Base-by-base conservation (phyloP, 2,113 vertebrate species). In the Megaceryle torquata region DNA sequence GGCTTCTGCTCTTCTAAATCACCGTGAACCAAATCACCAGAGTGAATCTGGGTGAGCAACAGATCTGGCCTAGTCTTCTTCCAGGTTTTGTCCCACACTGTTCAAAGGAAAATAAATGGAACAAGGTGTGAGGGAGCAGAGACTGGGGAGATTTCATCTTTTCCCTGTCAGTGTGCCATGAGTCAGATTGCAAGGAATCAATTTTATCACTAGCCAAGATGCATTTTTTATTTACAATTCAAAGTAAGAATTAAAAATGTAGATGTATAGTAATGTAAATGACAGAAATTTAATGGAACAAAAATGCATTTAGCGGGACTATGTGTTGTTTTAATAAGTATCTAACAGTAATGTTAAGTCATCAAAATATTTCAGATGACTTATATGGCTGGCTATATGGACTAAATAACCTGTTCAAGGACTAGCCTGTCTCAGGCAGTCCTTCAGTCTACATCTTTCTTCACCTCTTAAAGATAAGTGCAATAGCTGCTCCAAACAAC, bases 401-500 rank as follows among this genome's bases (percentile, higher is more conserved):
- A 48, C 25, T 57, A 48, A 29, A 37, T 24, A 75, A 51, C 5
- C 11, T 0, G 0, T 16, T 43, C 20, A 69, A 51, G 7, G 7
- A 24, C 24, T 29, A 26, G 33, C 15, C 18, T 69, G 64, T 35
- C 26, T 83, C 2, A 3, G 22, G 11, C 33, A 53, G 33, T 72
- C 29, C 44, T 69, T 88, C 67, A 80, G 54, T n/a, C 28, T 28
- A 19, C 1, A 3, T 78, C 69, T 91, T 64, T 59, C 87, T 48
- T 86, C 51, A 71, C 28, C 33, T 89, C 48, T 46, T 60, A 68
- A 71, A 91, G 44, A 69, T 29, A 68, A 90, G 39, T 25, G 26
- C 51, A 95, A 60, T 39, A 76, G 91, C 81, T 5, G 8, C 57
- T 87, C 74, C 50, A 54, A 84, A 71, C 39, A 75, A 28, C 83